Evolutionary conservation across 2,797 vertebrate genomes (phyloP).

Genomic region (Pogoniulus pusillus): DNA sequence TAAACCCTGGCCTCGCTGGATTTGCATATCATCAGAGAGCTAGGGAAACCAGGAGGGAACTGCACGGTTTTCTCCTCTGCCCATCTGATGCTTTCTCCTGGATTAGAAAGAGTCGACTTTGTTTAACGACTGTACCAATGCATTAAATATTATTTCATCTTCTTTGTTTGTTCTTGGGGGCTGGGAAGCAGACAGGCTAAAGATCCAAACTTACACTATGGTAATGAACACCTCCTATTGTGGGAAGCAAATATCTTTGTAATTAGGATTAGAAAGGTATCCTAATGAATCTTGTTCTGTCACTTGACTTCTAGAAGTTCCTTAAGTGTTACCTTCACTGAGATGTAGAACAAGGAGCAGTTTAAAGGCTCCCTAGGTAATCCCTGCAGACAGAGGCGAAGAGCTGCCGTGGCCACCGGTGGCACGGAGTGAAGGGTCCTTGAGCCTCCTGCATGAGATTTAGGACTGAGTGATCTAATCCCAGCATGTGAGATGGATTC

Average conservation of each 20-base stretch:
- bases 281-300: slow-evolving; percentile 67
- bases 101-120: slow-evolving; percentile 54
- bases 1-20: slow-evolving; percentile 66
- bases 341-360: slow-evolving; percentile 22
- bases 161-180: neutral
- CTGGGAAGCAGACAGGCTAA: slow-evolving; percentile 30
- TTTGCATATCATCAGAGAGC: slow-evolving; percentile 73
- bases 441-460: neutral
- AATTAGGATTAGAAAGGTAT: slow-evolving; percentile 69
- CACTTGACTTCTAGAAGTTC: slow-evolving; percentile 67
- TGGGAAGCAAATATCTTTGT: slow-evolving; percentile 63
- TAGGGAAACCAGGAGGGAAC: slow-evolving; percentile 65
- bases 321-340: slow-evolving; percentile 32
- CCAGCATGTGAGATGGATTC: neutral
- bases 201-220: slow-evolving; percentile 57
- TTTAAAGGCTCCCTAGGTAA: neutral
- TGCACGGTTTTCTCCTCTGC: slow-evolving; percentile 53
- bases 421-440: neutral
- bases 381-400: neutral
- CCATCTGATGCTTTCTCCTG: slow-evolving; percentile 50
- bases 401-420: neutral
- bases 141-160: slow-evolving; percentile 59
- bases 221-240: slow-evolving; percentile 53
- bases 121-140: slow-evolving; percentile 36
- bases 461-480: neutral